Conservation (phyloP, 2,888 invertebrate species). For the Orthonevra nobilis region DNA sequence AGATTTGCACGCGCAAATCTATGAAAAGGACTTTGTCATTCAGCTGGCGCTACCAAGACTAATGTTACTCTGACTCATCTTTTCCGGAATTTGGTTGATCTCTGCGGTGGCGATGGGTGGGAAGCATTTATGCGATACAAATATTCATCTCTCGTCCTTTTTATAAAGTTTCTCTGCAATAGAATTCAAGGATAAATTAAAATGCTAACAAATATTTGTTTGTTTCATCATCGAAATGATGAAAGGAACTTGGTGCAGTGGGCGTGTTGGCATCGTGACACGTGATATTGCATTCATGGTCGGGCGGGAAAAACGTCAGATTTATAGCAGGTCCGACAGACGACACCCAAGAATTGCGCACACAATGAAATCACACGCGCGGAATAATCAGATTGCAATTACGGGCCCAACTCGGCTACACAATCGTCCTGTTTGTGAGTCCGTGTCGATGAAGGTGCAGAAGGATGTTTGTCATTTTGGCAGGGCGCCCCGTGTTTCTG, state of each 20-base stretch:
- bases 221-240: slow-evolving; percentile 27
- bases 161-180: too few species aligned
- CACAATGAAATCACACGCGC: slow-evolving; percentile 69
- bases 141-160: too few species aligned
- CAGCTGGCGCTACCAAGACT: slow-evolving; percentile 34
- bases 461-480: slow-evolving; percentile 55
- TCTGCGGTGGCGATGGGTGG: slow-evolving; percentile 1
- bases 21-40: slow-evolving; percentile 40
- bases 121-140: too few species aligned
- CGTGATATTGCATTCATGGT: slow-evolving; percentile 58
- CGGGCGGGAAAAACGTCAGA: slow-evolving; percentile 45
- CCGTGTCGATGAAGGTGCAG: slow-evolving; percentile 40
- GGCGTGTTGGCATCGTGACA: slow-evolving; percentile 49
- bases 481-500: slow-evolving; percentile 24
- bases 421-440: not conserved
- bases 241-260: slow-evolving; percentile 47
- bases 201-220: slow-evolving; percentile 43
- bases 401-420: slow-evolving; percentile 10
- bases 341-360: slow-evolving; percentile 59
- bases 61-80: slow-evolving; percentile 51
- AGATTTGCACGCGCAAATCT: not conserved
- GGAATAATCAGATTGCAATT: slow-evolving; percentile 71
- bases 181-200: slow-evolving; percentile 58
- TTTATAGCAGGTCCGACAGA: slow-evolving; percentile 61
- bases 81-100: slow-evolving; percentile 48